Base-by-base conservation (phyloP, 2,888 invertebrate species). In the Exephanes ischioxanthus region DNA sequence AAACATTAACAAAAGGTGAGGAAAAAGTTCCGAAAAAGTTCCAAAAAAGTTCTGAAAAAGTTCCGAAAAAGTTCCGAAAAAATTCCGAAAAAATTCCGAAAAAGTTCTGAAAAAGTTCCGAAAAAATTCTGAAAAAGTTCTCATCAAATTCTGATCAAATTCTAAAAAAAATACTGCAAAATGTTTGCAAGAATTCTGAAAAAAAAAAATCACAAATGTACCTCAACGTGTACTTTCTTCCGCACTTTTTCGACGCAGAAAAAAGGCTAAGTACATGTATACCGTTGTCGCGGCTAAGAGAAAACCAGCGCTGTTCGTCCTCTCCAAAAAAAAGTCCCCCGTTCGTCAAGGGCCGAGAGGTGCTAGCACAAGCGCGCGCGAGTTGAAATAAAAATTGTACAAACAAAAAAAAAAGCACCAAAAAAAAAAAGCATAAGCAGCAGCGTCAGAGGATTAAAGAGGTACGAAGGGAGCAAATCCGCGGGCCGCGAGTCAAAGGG, bases 401-500 rank as follows among this genome's bases (percentile, higher is more conserved):
- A 45, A 45, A 37, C 22, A 55, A 66, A 73, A 75, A 26, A 53
- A 66, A 72, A 14, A 58, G 30, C 30, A 30, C 5, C 1, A 14
- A 72, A 14, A 71, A 22, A 22, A 22, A 41, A 33, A 63, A 66
- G 45, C 22, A 68, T 37, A 11, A 61, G 2, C 51, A 30, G 26
- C 14, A 19, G 14, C 58, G 4, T 58, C 66, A 37, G 72, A 84
- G 55, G 51, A 67, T 61, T 70, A 67, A 80, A 55, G 22, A 16
- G 11, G 45, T 53, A 19, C 14, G 30, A 78, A 72, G 22, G 61
- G 66, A 48, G 48, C 14, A 79, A 75, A 75, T 19, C 45, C 51
- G 61, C 68, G 45, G 67, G n/a, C 26, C 37, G 37, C 9, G 81
- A 33, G 19, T n/a, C 53, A 33, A 87, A 80, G 83, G 76, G 85